phyloP scores from a whole-genome alignment of 2,888 invertebrate species.

The Brachypterus glaber region DNA sequence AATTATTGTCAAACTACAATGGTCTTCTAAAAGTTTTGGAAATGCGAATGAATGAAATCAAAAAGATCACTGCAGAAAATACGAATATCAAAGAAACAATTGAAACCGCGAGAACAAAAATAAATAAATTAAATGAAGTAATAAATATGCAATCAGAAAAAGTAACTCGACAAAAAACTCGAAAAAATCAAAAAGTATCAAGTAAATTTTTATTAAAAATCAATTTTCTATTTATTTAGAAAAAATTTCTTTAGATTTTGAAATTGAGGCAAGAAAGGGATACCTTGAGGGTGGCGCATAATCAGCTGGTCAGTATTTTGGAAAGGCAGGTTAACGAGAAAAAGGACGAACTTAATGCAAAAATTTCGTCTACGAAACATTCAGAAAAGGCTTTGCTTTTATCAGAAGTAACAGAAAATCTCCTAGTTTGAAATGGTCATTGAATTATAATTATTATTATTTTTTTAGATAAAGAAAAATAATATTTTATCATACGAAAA shows the following conservation, averaged over 20 bases:
- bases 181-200: constrained; percentile 6
- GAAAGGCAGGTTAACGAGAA: constrained; percentile 33
- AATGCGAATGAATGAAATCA: constrained; percentile 29
- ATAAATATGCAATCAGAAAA: constrained; percentile 30
- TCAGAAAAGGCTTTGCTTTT: constrained; percentile 29
- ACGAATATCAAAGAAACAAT: constrained; percentile 25
- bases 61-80: constrained; percentile 31
- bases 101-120: constrained; percentile 22
- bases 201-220: no score
- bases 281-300: constrained; percentile 31
- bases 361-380: constrained; percentile 24
- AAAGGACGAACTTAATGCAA: constrained; percentile 25
- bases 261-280: constrained; percentile 31
- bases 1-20: constrained; percentile 31
- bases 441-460: neutral
- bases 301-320: constrained; percentile 30
- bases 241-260: constrained; percentile 25
- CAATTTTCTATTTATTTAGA: no score
- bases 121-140: constrained; percentile 27
- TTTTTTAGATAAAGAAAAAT: constrained; percentile 27
- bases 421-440: neutral
- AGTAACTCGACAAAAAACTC: no score
- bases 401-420: constrained; percentile 25
- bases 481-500: constrained; percentile 27
- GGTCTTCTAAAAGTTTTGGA: constrained; percentile 33